phyloP scores from a whole-genome alignment of 2,113 vertebrate species.

The Pangasianodon hypophthalmus region DNA sequence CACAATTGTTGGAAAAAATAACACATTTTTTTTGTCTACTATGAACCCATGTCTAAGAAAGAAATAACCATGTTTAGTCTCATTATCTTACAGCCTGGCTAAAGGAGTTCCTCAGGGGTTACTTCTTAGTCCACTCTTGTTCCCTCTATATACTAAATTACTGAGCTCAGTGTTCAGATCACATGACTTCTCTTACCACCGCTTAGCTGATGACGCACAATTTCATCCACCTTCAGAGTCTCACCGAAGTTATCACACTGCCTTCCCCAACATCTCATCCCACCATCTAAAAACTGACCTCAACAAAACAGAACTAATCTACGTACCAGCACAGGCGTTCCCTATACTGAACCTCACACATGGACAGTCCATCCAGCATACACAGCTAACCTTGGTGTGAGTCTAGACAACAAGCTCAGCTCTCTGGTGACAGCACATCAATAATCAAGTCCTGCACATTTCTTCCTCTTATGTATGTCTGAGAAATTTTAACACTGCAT shows the following conservation, averaged over 20 bases:
- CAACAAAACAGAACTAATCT: not conserved
- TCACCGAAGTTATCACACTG: too few species aligned
- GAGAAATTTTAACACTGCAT: not conserved
- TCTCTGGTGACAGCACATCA: not conserved
- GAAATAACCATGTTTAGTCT: not conserved
- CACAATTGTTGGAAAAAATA: not conserved
- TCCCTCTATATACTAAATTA: not conserved
- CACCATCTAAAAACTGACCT: too few species aligned
- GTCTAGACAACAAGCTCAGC: not conserved
- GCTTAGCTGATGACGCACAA: not conserved
- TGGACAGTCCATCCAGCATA: not conserved
- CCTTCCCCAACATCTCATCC: too few species aligned
- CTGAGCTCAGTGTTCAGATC: not conserved
- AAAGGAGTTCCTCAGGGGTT: constrained; percentile 14
- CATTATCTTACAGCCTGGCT: not conserved
- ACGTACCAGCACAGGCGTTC: not conserved
- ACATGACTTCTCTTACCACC: not conserved
- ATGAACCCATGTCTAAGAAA: not conserved
- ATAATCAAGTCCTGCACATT: not conserved
- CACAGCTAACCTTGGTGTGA: not conserved
- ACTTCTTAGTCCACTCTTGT: not conserved
- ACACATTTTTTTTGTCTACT: not conserved
- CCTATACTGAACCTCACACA: not conserved
- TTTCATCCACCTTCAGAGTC: not conserved
- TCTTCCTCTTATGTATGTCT: not conserved